Conservation (phyloP, 1,140 invertebrate species). For the Zaprionus capensis region DNA sequence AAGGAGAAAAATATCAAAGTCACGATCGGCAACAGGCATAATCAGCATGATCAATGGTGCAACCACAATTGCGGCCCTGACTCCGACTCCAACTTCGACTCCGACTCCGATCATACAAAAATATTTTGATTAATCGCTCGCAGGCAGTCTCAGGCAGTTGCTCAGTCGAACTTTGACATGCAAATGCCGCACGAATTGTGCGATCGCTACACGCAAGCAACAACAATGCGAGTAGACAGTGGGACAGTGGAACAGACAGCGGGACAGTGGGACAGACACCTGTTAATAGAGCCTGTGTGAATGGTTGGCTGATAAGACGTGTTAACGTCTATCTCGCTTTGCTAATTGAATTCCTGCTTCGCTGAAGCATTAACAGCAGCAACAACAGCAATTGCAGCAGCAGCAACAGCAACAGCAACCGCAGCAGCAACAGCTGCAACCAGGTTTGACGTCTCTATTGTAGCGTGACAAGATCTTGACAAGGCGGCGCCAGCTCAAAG, state of each 20-base stretch:
- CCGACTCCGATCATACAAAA: conserved; percentile 43
- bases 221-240: neutral
- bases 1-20: conserved; percentile 76
- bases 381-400: neutral
- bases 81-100: conserved; percentile 1
- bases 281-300: conserved; percentile 9
- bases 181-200: conserved; percentile 31
- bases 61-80: conserved; percentile 22
- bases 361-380: conserved; percentile 23
- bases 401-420: neutral
- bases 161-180: conserved; percentile 66
- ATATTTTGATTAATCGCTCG: conserved; percentile 68
- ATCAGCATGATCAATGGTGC: conserved; percentile 71
- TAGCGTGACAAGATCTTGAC: conserved; percentile 64
- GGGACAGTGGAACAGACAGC: neutral
- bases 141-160: conserved; percentile 16
- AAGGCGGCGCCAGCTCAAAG: conserved; percentile 43
- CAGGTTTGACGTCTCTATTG: conserved; percentile 66
- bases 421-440: conserved; percentile 23
- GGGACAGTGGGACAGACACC: conserved; percentile 12
- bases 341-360: conserved; percentile 42
- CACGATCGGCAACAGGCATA: conserved; percentile 70
- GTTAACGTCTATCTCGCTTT: conserved; percentile 34
- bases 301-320: conserved; percentile 36
- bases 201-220: conserved; percentile 23